phyloP scores from a whole-genome alignment of 1,140 invertebrate genomes.

The Planococcus citri region DNA sequence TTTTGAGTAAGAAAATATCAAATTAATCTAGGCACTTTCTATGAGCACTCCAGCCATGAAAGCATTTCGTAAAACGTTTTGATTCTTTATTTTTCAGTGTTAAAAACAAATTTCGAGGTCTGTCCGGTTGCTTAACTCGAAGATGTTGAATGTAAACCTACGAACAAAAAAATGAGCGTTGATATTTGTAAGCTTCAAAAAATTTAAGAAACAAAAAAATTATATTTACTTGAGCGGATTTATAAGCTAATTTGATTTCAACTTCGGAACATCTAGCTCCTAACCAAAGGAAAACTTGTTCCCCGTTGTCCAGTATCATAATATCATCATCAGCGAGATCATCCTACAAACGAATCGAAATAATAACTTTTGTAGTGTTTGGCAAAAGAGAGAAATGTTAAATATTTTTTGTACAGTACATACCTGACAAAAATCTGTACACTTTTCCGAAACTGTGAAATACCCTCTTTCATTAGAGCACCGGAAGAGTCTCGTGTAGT shows the following conservation, averaged over 20 bases:
- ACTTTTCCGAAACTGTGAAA: slow-evolving; percentile 98
- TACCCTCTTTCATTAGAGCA: slow-evolving; percentile 99
- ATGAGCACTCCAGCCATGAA: slow-evolving; percentile 89
- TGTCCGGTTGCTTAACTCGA: slow-evolving; percentile 86
- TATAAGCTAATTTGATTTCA: slow-evolving; percentile 96
- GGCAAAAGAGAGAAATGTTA: background rate
- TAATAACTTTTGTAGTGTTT: background rate
- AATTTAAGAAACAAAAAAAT: no score
- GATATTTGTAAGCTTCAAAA: no score
- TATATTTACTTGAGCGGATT: slow-evolving; percentile 85
- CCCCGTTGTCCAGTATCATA: slow-evolving; percentile 98
- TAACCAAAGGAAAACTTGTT: slow-evolving; percentile 96
- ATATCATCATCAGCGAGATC: slow-evolving; percentile 99
- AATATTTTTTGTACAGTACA: slow-evolving; percentile 26
- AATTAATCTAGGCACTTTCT: slow-evolving; percentile 49
- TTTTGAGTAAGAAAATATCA: background rate
- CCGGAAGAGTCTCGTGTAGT: slow-evolving; percentile 85
- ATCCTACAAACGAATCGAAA: slow-evolving; percentile 65
- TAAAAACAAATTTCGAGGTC: slow-evolving; percentile 82
- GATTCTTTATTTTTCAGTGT: slow-evolving; percentile 96
- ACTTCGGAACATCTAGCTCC: slow-evolving; percentile 94
- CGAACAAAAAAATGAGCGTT: slow-evolving; percentile 17
- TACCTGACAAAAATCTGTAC: slow-evolving; percentile 99
- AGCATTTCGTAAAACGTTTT: slow-evolving; percentile 88
- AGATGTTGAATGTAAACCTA: slow-evolving; percentile 97